Base-by-base conservation (phyloP, 2,113 vertebrate species). In the Heterotis niloticus region DNA sequence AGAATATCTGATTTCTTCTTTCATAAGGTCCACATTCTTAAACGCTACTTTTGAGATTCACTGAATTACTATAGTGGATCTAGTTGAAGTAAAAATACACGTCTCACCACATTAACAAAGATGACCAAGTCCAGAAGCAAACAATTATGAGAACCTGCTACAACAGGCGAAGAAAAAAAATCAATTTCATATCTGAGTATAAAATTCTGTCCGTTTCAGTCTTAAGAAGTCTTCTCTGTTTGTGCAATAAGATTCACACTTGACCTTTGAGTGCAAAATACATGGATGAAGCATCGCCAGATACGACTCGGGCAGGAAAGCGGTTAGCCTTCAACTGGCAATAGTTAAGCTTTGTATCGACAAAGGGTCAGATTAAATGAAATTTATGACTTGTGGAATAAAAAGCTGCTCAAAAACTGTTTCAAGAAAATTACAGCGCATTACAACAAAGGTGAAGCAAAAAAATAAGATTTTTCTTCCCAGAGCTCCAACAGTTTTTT, bases 341-440 rank as follows among this genome's bases (percentile, higher is more conserved):
- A 78, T 68, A 74, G 60, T 80, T 82, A 75, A 76, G 80, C 34
- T 24, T 72, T 62, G 16, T 28, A 75, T 80, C 70, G 73, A 56
- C 64, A 75, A 77, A 65, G 77, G 78, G 71, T 70, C 10, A 64
- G 20, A 83, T 52, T 66, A 77, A 77, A 66, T 54, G 73, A 80
- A 80, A 74, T 66, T 73, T 80, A 76, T 80, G 82, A 83, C 82
- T 80, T 80, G 57, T 83, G 65, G 34, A 77, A 52, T 34, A 73
- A 71, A 62, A 75, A 51, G n/a, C 34, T 60, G 62, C 64, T 10
- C 29, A 64, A 59, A 82, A 83, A 68, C 23, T 16, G 51, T 23
- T 64, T 82, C 29, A 23, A 16, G 69, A 66, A 76, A 34, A 71
- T 76, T 80, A 73, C 52, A 23, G 16, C 70, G 62, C 5, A 69